Conservation (phyloP, 2,797 vertebrate species). For the Coregonus sp. region DNA sequence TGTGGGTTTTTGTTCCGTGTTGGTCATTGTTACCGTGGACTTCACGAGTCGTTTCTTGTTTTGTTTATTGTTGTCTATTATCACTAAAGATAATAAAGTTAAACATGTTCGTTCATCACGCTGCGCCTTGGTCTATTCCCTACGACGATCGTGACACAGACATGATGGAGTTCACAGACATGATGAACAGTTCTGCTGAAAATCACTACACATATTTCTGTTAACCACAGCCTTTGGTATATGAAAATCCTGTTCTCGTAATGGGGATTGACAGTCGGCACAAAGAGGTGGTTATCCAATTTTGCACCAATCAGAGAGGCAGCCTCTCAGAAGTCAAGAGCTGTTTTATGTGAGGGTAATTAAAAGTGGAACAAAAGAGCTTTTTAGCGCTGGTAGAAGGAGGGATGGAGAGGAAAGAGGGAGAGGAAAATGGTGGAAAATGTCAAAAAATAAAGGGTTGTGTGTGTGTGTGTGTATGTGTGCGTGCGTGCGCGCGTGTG, state of each 20-base stretch:
- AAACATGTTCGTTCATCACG: too few species aligned
- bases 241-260: conserved; percentile 40
- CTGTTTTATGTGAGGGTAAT: conserved; percentile 69
- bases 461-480: conserved; percentile 10
- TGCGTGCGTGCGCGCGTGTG: conserved; percentile 17
- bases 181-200: conserved; percentile 54
- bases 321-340: conserved; percentile 68
- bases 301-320: conserved; percentile 59
- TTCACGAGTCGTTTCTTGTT: too few species aligned
- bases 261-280: conserved; percentile 57
- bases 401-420: conserved; percentile 46
- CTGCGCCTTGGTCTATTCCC: too few species aligned
- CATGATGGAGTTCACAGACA: conserved; percentile 23
- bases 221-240: conserved; percentile 15
- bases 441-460: conserved; percentile 20
- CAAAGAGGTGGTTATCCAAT: conserved; percentile 65
- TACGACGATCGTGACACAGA: too few species aligned
- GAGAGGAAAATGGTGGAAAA: conserved; percentile 40
- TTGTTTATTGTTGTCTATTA: too few species aligned
- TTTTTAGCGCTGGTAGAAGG: conserved; percentile 62
- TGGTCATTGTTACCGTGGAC: too few species aligned
- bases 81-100: too few species aligned
- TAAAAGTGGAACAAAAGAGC: conserved; percentile 75
- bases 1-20: too few species aligned
- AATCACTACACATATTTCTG: conserved; percentile 31